Conservation (phyloP, 2,113 vertebrate species). For the Nansenia antarctica region DNA sequence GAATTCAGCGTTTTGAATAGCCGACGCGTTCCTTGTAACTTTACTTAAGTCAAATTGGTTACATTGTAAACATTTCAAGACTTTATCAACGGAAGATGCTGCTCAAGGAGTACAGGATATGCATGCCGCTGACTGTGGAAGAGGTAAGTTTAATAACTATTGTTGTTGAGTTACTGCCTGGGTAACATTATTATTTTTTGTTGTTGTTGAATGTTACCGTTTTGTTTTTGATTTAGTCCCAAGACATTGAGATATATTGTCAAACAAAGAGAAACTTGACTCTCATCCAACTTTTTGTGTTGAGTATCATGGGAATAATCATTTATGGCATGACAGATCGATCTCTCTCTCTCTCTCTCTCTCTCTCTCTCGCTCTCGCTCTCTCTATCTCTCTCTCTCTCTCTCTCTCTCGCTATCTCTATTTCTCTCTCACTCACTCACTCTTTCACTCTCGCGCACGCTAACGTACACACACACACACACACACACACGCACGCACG, state of each 20-base stretch:
- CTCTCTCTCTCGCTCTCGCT: too few relatives aligned
- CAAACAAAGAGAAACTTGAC: not conserved
- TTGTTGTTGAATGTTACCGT: not conserved
- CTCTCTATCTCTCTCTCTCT: too few relatives aligned
- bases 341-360: too few relatives aligned
- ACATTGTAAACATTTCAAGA: slow-evolving; percentile 27
- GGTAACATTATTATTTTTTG: not conserved
- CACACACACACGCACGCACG: not conserved
- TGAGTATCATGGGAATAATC: too few relatives aligned
- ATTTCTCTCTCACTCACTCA: not conserved
- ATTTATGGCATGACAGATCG: too few relatives aligned
- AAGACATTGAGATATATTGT: not conserved
- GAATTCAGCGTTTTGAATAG: slow-evolving; percentile 35
- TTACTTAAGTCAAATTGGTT: slow-evolving; percentile 30
- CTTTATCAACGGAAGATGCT: slow-evolving; percentile 80
- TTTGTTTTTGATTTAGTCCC: not conserved
- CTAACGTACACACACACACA: too few relatives aligned
- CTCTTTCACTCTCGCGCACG: not conserved
- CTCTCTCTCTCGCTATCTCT: too few relatives aligned
- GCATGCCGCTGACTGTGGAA: slow-evolving; percentile 95
- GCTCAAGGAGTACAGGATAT: slow-evolving; percentile 98
- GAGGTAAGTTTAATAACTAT: slow-evolving; percentile 80
- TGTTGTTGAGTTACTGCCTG: not conserved
- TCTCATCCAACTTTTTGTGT: not conserved
- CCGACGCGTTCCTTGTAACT: slow-evolving; percentile 16